phyloP scores from a whole-genome alignment of 1,140 invertebrate species.

The Drosophila repleta region DNA sequence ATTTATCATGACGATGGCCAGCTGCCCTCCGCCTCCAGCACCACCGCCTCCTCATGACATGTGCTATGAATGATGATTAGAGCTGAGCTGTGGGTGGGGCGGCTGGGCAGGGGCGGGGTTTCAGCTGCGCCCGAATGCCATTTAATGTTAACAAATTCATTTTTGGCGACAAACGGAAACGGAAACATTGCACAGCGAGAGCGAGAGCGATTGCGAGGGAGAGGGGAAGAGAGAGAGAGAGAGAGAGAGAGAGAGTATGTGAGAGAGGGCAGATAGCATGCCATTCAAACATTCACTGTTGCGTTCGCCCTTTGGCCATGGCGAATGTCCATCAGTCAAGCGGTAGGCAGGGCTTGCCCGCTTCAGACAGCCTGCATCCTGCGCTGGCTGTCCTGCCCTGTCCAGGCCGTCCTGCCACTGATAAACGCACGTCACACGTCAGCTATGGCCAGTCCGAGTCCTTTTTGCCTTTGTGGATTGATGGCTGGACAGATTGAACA shows the following conservation, averaged over 20 bases:
- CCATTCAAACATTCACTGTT: too few species aligned
- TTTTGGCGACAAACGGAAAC: slow-evolving; percentile 70
- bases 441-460: slow-evolving; percentile 58
- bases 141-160: slow-evolving; percentile 77
- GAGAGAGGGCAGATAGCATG: too few species aligned
- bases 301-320: slow-evolving; percentile 3
- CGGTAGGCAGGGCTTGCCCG: background rate
- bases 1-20: slow-evolving; percentile 59
- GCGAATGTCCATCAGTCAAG: slow-evolving; percentile 53
- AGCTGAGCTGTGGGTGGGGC: background rate
- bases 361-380: background rate
- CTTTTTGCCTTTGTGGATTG: slow-evolving; percentile 72
- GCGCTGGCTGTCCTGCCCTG: slow-evolving; percentile 22
- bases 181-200: slow-evolving; percentile 45
- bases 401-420: slow-evolving; percentile 56
- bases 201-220: background rate
- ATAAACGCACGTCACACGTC: slow-evolving; percentile 79
- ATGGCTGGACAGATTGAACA: slow-evolving; percentile 75
- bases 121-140: slow-evolving; percentile 40
- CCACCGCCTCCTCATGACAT: slow-evolving; percentile 22
- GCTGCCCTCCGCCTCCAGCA: slow-evolving; percentile 26
- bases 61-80: slow-evolving; percentile 3
- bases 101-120: background rate
- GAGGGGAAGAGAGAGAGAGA: background rate
- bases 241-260: too few species aligned